phyloP scores from a whole-genome alignment of 2,113 vertebrate genomes.

The Cynopterus brachyotis region DNA sequence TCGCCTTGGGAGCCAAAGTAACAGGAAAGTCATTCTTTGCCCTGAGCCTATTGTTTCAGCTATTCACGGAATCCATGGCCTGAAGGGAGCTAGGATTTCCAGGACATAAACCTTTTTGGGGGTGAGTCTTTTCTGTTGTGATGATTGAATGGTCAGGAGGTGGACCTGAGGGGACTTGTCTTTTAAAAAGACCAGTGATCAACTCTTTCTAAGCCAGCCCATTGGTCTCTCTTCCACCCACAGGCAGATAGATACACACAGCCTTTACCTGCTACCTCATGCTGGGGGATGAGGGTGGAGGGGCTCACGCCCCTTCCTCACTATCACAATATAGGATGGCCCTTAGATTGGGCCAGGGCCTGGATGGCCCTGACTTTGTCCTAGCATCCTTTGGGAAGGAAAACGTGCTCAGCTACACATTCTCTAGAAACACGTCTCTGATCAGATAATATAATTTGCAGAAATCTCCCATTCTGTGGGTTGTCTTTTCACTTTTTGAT shows the following conservation, averaged over 20 bases:
- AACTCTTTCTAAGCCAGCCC: background rate
- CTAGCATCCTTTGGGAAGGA: background rate
- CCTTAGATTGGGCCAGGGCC: background rate
- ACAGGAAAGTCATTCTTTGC: background rate
- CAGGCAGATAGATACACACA: background rate
- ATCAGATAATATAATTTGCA: background rate
- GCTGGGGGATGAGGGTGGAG: background rate
- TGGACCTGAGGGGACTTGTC: background rate
- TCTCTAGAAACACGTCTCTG: background rate
- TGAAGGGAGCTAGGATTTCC: background rate
- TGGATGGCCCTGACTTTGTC: background rate
- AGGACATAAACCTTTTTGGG: background rate
- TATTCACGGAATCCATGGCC: background rate
- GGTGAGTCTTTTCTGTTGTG: background rate
- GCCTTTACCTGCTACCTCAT: background rate
- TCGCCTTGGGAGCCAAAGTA: background rate
- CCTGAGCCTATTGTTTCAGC: background rate
- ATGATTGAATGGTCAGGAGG: background rate
- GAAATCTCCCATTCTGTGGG: background rate
- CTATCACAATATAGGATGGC: background rate
- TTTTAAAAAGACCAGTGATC: background rate
- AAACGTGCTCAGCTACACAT: background rate
- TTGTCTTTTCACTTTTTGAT: background rate
- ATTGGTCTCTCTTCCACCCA: background rate
- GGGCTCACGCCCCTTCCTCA: background rate